phyloP scores from a whole-genome alignment of 2,888 invertebrate species.

The Dicroscelio sp. region DNA sequence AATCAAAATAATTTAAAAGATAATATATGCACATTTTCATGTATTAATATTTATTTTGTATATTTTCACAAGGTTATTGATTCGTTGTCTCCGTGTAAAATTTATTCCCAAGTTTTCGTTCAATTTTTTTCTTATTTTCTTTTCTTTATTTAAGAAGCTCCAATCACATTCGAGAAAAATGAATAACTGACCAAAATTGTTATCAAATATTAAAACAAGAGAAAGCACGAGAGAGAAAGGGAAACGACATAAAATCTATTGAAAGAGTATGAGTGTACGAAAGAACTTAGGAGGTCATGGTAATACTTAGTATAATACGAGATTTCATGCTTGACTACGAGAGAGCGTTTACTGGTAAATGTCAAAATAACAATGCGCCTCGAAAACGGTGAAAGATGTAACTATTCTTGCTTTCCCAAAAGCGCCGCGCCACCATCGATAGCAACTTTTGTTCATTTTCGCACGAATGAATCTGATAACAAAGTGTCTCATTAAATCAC shows the following conservation, averaged over 20 bases:
- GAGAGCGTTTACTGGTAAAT: constrained; percentile 77
- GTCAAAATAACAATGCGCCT: constrained; percentile 77
- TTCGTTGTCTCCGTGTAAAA: too few relatives aligned
- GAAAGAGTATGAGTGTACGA: constrained; percentile 68
- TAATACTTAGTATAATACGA: constrained; percentile 74
- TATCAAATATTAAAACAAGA: constrained; percentile 51
- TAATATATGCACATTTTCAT: too few relatives aligned
- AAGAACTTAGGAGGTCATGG: constrained; percentile 78
- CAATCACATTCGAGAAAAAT: too few relatives aligned
- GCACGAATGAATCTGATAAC: too few relatives aligned
- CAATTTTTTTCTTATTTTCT: too few relatives aligned
- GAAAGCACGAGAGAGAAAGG: constrained; percentile 75
- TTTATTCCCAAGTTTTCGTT: too few relatives aligned
- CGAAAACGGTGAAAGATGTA: constrained; percentile 61
- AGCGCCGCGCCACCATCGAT: background rate
- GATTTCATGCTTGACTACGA: constrained; percentile 75
- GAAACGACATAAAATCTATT: constrained; percentile 62
- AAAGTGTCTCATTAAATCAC: too few relatives aligned
- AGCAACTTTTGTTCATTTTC: too few relatives aligned
- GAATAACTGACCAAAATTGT: constrained; percentile 60
- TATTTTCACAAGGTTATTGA: too few relatives aligned
- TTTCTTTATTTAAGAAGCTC: too few relatives aligned
- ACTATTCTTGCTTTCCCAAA: constrained; percentile 50
- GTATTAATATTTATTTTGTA: too few relatives aligned
- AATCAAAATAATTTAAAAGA: too few relatives aligned